These are phyloP conservation scores for Psilanteris sp. DNA, from an alignment of 1,140 invertebrate genomes.

Conservation along the genomic window DNA sequence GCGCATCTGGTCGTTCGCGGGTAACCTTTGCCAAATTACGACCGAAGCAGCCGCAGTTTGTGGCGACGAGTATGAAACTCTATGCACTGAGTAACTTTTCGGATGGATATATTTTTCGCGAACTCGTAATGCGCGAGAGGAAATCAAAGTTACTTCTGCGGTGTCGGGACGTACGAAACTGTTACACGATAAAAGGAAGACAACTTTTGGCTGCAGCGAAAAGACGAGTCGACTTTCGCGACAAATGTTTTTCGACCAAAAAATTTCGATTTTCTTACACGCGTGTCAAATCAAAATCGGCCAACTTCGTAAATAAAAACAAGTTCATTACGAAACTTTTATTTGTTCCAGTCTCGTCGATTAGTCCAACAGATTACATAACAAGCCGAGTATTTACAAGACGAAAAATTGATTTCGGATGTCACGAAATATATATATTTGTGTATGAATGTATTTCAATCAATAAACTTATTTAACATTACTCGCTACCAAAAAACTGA, in stretches of 20 bases:
- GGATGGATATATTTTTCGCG: conserved; percentile 74
- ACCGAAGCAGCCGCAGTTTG: conserved; percentile 52
- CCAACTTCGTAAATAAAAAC: conserved; percentile 43
- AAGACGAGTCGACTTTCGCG: conserved; percentile 56
- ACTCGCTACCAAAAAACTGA: no score
- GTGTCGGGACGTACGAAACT: conserved; percentile 49
- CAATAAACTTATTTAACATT: no score
- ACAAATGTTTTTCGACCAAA: conserved; percentile 46
- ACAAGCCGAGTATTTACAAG: not conserved
- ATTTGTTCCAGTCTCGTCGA: not conserved
- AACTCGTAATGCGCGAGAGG: conserved; percentile 62
- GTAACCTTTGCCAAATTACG: conserved; percentile 62
- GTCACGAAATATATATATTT: no score
- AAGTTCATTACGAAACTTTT: conserved; percentile 34
- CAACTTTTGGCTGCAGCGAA: conserved; percentile 67
- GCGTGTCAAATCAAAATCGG: conserved; percentile 49
- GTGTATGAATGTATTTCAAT: no score
- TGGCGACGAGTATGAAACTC: conserved; percentile 59
- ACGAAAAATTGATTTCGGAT: no score
- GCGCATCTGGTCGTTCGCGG: conserved; percentile 42
- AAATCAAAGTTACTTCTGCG: conserved; percentile 72
- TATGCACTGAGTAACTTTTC: conserved; percentile 68
- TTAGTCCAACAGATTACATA: conserved; percentile 12
- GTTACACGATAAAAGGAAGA: conserved; percentile 59
- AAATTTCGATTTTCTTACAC: conserved; percentile 46